Percentiles rank a stretch among this genome's conserved stretches.
Conservation (phyloP, 2,888 invertebrate species). For the Timema cristinae region DNA sequence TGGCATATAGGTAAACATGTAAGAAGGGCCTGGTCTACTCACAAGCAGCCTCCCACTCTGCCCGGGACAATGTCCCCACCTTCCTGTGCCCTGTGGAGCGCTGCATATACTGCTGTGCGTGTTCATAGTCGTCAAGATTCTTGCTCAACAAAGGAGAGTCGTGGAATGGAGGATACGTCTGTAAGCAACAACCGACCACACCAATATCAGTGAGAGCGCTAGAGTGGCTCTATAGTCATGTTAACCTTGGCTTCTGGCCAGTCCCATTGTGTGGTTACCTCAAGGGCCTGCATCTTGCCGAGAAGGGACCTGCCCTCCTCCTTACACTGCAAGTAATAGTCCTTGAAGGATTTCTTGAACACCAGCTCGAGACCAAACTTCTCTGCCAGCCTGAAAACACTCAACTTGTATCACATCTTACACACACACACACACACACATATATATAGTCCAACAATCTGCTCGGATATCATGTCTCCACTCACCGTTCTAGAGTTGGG, state of each 20-base stretch:
- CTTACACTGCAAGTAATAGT: constrained; percentile 68
- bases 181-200: constrained; percentile 26
- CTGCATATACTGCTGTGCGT: constrained; percentile 60
- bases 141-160: constrained; percentile 55
- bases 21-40: constrained; percentile 47
- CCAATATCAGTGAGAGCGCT: not conserved
- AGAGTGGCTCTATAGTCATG: not conserved
- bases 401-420: not conserved
- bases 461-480: not conserved
- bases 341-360: constrained; percentile 59
- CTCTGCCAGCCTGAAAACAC: constrained; percentile 46
- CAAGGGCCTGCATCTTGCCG: constrained; percentile 73
- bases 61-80: constrained; percentile 78
- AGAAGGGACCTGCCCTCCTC: constrained; percentile 58
- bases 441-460: not conserved
- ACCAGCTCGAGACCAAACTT: constrained; percentile 49
- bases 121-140: constrained; percentile 63
- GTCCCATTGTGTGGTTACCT: constrained; percentile 42
- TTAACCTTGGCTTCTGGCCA: not conserved
- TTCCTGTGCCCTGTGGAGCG: constrained; percentile 43
- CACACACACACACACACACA: not conserved
- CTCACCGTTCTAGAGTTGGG: constrained; percentile 64
- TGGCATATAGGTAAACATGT: not conserved
- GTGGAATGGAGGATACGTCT: constrained; percentile 65
- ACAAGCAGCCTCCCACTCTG: constrained; percentile 94